Conservation (phyloP, 2,888 invertebrate species). For the Brassicogethes aeneus region DNA sequence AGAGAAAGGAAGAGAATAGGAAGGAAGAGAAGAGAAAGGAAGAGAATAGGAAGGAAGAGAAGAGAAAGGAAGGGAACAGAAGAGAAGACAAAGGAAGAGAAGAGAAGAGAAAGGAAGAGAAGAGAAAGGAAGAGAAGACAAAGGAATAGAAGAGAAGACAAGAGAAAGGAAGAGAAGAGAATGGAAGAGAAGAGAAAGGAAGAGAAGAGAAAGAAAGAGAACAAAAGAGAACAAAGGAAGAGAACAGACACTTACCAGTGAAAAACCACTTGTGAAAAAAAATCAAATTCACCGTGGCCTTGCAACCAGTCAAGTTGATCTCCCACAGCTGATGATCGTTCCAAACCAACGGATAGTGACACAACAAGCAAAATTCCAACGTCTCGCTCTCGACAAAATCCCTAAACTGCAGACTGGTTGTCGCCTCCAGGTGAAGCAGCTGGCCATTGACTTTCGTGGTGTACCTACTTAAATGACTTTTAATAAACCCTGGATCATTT, state of each 20-base stretch:
- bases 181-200: neutral
- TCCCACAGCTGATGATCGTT: conserved; percentile 96
- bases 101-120: neutral
- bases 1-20: neutral
- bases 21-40: neutral
- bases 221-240: neutral
- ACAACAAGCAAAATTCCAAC: conserved; percentile 79
- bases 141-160: neutral
- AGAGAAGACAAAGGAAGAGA: neutral
- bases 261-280: conserved; percentile 96
- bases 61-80: neutral
- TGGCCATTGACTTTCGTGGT: conserved; percentile 89
- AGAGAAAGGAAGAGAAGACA: neutral
- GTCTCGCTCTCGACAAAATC: conserved; percentile 92
- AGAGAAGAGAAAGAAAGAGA: neutral
- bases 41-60: neutral
- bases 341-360: conserved; percentile 89
- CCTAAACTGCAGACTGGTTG: conserved; percentile 87
- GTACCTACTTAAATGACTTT: no score
- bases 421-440: conserved; percentile 86
- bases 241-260: conserved; percentile 58
- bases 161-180: neutral
- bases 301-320: conserved; percentile 84
- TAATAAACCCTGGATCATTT: no score
- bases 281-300: conserved; percentile 85